A percentile compares a stretch with the other conserved stretches of the same genome.
Conservation (phyloP, 2,888 invertebrate species). For the Marasmarcha lunaedactyla region DNA sequence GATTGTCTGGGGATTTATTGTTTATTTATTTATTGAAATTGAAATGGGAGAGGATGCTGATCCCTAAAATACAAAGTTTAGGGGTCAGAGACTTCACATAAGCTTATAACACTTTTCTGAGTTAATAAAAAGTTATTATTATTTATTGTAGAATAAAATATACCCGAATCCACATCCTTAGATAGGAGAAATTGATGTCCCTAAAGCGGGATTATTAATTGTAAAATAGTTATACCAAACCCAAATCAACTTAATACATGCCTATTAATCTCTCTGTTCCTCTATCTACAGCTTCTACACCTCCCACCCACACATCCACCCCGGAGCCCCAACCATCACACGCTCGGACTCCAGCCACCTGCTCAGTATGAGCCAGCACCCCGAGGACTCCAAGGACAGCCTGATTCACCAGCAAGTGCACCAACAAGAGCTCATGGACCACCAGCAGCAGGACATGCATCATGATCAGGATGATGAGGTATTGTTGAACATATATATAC, state of each 20-base stretch:
- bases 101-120: too few species aligned
- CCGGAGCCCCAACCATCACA: slow-evolving; percentile 56
- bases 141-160: neutral
- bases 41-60: too few species aligned
- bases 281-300: slow-evolving; percentile 62
- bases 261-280: too few species aligned
- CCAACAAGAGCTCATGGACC: slow-evolving; percentile 60
- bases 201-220: too few species aligned
- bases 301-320: slow-evolving; percentile 55
- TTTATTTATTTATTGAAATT: too few species aligned
- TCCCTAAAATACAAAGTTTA: neutral
- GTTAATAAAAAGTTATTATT: too few species aligned
- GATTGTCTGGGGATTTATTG: too few species aligned
- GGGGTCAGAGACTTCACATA: too few species aligned
- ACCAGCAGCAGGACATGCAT: slow-evolving; percentile 59
- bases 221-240: too few species aligned
- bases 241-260: too few species aligned
- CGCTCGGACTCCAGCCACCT: slow-evolving; percentile 57
- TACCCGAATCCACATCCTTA: too few species aligned
- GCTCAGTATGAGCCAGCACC: slow-evolving; percentile 58
- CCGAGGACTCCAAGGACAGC: slow-evolving; percentile 63
- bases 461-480: slow-evolving; percentile 66
- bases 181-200: too few species aligned
- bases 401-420: slow-evolving; percentile 62
- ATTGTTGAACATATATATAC: slow-evolving; percentile 1